A percentile compares a stretch with the other conserved stretches of the same genome.
Conservation (phyloP, 2,113 vertebrate species). For the Phylloscopus trochiloides region DNA sequence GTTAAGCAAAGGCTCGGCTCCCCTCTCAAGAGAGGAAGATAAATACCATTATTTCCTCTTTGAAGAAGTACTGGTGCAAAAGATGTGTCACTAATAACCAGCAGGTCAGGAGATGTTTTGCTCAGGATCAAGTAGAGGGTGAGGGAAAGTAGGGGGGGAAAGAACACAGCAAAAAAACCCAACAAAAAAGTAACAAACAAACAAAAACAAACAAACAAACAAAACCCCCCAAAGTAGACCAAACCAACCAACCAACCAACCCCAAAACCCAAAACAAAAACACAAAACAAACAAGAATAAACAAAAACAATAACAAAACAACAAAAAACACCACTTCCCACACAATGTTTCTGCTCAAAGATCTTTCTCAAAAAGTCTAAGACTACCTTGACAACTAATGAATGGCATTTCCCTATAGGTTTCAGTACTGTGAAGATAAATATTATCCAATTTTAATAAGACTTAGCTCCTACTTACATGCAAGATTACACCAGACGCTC, state of each 20-base stretch:
- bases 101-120: background rate
- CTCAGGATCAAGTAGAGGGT: background rate
- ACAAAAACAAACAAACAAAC: background rate
- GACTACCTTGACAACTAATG: background rate
- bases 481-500: background rate
- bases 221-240: background rate
- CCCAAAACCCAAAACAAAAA: no score
- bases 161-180: background rate
- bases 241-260: background rate
- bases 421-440: background rate
- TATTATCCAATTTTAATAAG: background rate
- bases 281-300: no score
- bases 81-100: background rate
- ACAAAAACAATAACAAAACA: no score
- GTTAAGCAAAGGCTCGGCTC: background rate
- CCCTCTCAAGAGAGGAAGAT: background rate
- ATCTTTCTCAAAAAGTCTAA: background rate
- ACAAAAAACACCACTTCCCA: accelerated
- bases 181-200: background rate
- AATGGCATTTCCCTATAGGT: background rate
- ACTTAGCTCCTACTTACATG: background rate
- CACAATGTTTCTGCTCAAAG: background rate
- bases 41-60: background rate
- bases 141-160: background rate
- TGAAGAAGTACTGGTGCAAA: background rate